Evolutionary conservation across 2,888 invertebrate genomes (phyloP).

Genomic region (Tortricodes alternella): DNA sequence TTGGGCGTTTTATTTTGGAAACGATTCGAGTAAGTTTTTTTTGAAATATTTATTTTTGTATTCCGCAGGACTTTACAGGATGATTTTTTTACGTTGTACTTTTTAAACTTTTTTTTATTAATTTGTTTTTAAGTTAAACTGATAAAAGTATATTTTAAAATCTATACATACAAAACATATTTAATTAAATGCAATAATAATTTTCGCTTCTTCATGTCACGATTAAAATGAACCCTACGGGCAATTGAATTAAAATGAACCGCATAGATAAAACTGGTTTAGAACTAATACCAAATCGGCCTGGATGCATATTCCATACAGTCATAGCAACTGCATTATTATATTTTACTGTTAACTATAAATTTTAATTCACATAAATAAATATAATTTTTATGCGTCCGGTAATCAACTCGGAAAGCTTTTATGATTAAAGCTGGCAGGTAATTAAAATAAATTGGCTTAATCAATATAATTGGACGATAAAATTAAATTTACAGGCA

Average conservation of each 20-base stretch:
- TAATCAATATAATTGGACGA: background rate
- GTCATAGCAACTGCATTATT: slow-evolving; percentile 7
- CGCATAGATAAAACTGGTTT: slow-evolving; percentile 5
- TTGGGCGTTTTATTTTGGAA: slow-evolving; percentile 52
- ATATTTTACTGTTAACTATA: slow-evolving; percentile 22
- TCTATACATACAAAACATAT: too few relatives aligned
- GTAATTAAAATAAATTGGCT: background rate
- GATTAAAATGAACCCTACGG: background rate
- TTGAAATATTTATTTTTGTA: background rate
- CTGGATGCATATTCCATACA: slow-evolving; percentile 15
- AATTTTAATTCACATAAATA: slow-evolving; percentile 11
- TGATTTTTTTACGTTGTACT: too few relatives aligned
- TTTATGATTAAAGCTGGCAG: background rate
- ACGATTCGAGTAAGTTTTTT: slow-evolving; percentile 27
- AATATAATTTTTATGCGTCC: slow-evolving; percentile 13
- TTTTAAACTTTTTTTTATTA: too few relatives aligned
- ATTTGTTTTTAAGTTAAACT: too few relatives aligned
- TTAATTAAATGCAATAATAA: too few relatives aligned
- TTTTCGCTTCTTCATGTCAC: background rate
- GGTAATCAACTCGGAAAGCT: slow-evolving; percentile 2
- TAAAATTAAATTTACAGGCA: too few relatives aligned
- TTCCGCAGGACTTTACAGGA: too few relatives aligned
- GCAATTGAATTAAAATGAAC: background rate
- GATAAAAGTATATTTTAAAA: too few relatives aligned
- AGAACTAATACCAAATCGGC: slow-evolving; percentile 15